A percentile compares a stretch with the other conserved stretches of the same genome.
Evolutionary conservation across 2,113 vertebrate genomes (phyloP).

Genomic region (Alectura lathami): DNA sequence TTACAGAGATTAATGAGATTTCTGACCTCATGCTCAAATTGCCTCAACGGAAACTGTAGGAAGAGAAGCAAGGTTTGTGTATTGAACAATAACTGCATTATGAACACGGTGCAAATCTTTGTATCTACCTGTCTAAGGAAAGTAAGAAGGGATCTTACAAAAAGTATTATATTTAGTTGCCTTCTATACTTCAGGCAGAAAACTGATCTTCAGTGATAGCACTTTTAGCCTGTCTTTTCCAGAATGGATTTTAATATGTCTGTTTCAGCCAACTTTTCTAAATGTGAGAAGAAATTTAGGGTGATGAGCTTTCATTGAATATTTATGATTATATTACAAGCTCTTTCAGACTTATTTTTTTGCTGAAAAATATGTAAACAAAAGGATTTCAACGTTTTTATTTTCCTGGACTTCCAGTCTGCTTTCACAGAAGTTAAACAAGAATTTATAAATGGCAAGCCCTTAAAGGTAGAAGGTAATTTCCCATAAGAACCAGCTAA

Average conservation of each 20-base stretch:
- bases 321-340: neutral
- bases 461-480: constrained; percentile 67
- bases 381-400: neutral
- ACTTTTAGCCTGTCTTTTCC: neutral
- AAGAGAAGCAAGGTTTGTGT: neutral
- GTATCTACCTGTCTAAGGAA: neutral
- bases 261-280: neutral
- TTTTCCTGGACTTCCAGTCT: constrained; percentile 25
- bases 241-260: neutral
- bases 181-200: neutral
- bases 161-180: neutral
- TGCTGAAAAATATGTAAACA: neutral
- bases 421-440: constrained; percentile 43
- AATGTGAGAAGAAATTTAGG: neutral
- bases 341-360: neutral
- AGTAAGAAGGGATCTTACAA: neutral
- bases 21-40: neutral
- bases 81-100: neutral
- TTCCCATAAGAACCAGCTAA: constrained; percentile 73
- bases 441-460: constrained; percentile 62
- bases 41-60: neutral
- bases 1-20: neutral
- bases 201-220: neutral
- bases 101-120: neutral
- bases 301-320: neutral